Conservation (phyloP, 1,140 invertebrate genomes). For the Campoletis sonorensis region DNA sequence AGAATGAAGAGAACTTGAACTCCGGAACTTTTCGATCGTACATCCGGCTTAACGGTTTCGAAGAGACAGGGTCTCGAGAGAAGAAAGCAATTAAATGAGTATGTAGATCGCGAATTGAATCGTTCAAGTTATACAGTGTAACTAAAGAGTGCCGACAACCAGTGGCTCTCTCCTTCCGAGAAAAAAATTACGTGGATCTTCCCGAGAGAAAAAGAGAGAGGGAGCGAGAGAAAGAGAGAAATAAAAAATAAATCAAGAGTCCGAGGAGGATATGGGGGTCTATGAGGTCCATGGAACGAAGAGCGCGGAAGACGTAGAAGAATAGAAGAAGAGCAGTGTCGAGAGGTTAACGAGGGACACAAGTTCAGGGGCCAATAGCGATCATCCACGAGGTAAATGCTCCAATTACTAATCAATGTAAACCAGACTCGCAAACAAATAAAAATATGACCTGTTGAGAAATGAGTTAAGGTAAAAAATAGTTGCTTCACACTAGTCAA, state of each 20-base stretch:
- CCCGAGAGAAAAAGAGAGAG: constrained; percentile 21
- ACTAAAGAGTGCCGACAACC: not conserved
- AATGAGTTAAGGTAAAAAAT: too few species aligned
- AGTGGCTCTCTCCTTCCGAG: not conserved
- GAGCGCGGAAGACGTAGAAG: not conserved
- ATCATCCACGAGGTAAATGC: not conserved
- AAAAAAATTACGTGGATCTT: not conserved
- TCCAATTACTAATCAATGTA: not conserved
- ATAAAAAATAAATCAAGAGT: too few species aligned
- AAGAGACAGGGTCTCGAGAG: not conserved
- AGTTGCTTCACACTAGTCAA: too few species aligned
- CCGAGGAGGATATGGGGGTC: not conserved
- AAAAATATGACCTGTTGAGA: not conserved
- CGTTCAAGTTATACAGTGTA: constrained; percentile 2
- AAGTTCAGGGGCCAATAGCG: not conserved
- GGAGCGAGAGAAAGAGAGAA: constrained; percentile 7
- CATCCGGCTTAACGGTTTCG: not conserved
- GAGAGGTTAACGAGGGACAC: not conserved
- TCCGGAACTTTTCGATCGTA: constrained; percentile 5
- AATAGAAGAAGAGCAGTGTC: not conserved
- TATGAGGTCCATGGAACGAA: not conserved
- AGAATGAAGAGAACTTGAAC: not conserved
- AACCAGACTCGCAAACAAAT: not conserved
- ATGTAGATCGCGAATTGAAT: constrained; percentile 7
- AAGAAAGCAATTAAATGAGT: not conserved